phyloP scores from a whole-genome alignment of 2,797 vertebrate genomes.

The Sebastes kiyomatsui region DNA sequence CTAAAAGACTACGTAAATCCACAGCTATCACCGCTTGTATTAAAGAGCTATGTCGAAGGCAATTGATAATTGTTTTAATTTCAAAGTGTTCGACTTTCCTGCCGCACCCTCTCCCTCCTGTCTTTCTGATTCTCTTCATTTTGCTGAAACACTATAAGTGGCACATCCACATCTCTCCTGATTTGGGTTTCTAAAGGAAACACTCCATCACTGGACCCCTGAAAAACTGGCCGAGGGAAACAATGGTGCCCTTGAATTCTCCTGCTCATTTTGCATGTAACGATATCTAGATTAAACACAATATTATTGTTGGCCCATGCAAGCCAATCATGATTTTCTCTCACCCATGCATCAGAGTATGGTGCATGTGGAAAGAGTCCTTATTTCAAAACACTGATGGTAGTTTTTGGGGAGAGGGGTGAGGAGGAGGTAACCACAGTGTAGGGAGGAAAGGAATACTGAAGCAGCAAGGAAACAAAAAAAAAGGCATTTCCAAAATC shows the following conservation, averaged over 20 bases:
- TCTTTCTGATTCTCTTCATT: slow-evolving; percentile 15
- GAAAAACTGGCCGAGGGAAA: slow-evolving; percentile 61
- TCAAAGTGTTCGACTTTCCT: background rate
- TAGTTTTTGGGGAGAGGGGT: slow-evolving; percentile 19
- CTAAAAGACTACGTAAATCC: background rate
- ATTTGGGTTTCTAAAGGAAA: slow-evolving; percentile 78
- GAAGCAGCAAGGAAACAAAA: slow-evolving; percentile 15
- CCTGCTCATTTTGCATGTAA: slow-evolving; percentile 76
- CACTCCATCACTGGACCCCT: slow-evolving; percentile 60
- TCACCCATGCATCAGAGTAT: slow-evolving; percentile 64
- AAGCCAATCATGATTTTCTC: slow-evolving; percentile 69
- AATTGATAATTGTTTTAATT: background rate
- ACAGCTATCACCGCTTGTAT: background rate
- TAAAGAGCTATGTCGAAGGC: background rate
- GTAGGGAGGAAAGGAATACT: slow-evolving; percentile 33
- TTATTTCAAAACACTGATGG: slow-evolving; percentile 63
- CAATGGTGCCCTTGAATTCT: slow-evolving; percentile 81
- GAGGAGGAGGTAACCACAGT: slow-evolving; percentile 55
- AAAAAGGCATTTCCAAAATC: slow-evolving; percentile 28
- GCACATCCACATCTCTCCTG: slow-evolving; percentile 62
- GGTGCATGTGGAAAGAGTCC: slow-evolving; percentile 64
- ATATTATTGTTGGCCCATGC: slow-evolving; percentile 82
- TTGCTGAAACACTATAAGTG: slow-evolving; percentile 41
- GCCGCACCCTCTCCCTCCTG: background rate
- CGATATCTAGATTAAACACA: slow-evolving; percentile 82